A percentile compares a stretch with the other conserved stretches of the same genome.
phyloP scores from a whole-genome alignment of 2,113 vertebrate genomes.

The Hydrochoerus hydrochaeris region DNA sequence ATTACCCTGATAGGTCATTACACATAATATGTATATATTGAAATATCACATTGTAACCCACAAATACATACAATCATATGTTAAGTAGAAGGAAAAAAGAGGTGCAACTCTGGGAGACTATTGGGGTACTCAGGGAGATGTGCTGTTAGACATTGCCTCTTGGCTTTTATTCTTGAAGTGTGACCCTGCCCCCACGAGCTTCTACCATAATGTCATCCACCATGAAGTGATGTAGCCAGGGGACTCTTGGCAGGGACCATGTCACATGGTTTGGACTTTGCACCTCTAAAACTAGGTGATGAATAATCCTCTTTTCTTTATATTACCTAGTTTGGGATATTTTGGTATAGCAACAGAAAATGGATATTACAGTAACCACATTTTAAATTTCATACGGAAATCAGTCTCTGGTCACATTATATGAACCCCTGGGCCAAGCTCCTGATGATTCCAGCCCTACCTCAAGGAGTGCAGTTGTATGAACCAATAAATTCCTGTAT shows the following conservation, averaged over 20 bases:
- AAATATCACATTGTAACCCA: neutral
- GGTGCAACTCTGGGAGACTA: neutral
- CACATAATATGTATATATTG: neutral
- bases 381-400: neutral
- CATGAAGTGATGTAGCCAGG: neutral
- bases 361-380: neutral
- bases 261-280: neutral
- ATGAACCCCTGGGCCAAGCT: neutral
- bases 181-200: neutral
- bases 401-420: neutral
- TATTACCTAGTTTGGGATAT: neutral
- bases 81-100: neutral
- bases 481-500: neutral
- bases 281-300: neutral
- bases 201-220: neutral
- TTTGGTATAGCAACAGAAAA: neutral
- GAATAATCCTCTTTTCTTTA: neutral
- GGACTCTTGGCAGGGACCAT: neutral
- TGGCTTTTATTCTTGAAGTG: neutral
- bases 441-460: neutral
- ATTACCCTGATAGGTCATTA: neutral
- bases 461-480: neutral
- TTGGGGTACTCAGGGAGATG: neutral
- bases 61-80: neutral
- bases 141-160: neutral